phyloP scores from a whole-genome alignment of 2,113 vertebrate species.

The Trematocara variabile region DNA sequence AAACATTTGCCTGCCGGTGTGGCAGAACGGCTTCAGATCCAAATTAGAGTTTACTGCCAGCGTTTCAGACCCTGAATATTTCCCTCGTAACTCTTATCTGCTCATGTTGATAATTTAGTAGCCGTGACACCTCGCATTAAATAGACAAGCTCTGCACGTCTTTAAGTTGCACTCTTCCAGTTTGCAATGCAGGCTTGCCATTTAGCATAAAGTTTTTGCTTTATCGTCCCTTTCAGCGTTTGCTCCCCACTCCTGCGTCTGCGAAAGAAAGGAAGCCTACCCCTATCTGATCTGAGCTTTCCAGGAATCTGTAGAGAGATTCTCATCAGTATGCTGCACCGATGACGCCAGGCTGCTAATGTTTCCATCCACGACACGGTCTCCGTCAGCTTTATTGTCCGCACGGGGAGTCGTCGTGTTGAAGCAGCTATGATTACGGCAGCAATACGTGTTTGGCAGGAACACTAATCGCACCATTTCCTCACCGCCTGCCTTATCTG shows the following conservation, averaged over 20 bases:
- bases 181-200: neutral
- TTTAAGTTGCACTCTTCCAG: neutral
- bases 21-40: neutral
- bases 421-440: neutral
- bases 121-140: fast-evolving
- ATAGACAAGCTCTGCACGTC: neutral
- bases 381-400: neutral
- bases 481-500: neutral
- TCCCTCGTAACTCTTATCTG: neutral
- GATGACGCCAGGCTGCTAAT: neutral
- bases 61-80: neutral
- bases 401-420: neutral
- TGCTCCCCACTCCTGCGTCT: fast-evolving
- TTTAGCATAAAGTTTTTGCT: fast-evolving
- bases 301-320: neutral
- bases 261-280: neutral
- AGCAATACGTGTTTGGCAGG: neutral
- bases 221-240: fast-evolving
- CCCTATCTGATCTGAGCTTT: neutral
- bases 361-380: neutral
- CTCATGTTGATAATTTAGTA: neutral
- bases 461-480: neutral
- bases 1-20: neutral
- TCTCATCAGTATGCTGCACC: neutral
- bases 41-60: neutral